phyloP scores from a whole-genome alignment of 2,888 invertebrate species.

The Malacosoma neustria region DNA sequence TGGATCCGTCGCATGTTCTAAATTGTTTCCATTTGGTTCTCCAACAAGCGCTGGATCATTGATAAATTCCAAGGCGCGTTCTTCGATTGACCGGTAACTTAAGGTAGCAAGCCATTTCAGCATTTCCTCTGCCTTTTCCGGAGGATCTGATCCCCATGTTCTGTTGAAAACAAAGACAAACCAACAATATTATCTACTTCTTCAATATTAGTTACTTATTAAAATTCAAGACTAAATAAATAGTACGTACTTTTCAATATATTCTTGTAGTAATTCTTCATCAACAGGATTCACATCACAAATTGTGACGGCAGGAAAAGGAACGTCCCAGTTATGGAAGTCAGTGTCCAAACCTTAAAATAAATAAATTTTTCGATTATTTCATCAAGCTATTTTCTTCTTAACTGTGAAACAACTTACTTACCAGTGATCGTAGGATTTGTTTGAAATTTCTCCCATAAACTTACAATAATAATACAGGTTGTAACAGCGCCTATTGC shows the following conservation, averaged over 20 bases:
- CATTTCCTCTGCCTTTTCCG: constrained; percentile 44
- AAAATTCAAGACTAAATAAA: not conserved
- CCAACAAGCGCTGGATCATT: constrained; percentile 34
- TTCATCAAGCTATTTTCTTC: too few species aligned
- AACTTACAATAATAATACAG: constrained; percentile 82
- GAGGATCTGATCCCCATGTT: constrained; percentile 43
- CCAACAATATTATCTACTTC: not conserved
- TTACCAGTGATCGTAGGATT: constrained; percentile 86
- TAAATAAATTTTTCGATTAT: too few species aligned
- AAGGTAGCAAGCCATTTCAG: constrained; percentile 58
- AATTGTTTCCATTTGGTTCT: constrained; percentile 16
- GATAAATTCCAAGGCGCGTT: constrained; percentile 33
- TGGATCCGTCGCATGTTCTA: constrained; percentile 29
- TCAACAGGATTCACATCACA: constrained; percentile 74
- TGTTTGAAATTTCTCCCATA: constrained; percentile 89
- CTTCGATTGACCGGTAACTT: constrained; percentile 48
- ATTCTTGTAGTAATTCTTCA: constrained; percentile 55
- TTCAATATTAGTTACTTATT: not conserved
- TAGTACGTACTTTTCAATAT: constrained; percentile 46
- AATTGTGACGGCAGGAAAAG: constrained; percentile 82
- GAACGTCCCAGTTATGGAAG: constrained; percentile 86
- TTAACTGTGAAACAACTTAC: too few species aligned
- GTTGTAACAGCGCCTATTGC: constrained; percentile 81
- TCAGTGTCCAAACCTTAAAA: constrained; percentile 81
- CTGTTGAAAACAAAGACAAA: constrained; percentile 16